A percentile compares a stretch with the other conserved stretches of the same genome.
Evolutionary conservation across 37 sponge, comb jelly and placozoan genomes (phyloP).

Genomic region (Ephydatia muelleri): DNA sequence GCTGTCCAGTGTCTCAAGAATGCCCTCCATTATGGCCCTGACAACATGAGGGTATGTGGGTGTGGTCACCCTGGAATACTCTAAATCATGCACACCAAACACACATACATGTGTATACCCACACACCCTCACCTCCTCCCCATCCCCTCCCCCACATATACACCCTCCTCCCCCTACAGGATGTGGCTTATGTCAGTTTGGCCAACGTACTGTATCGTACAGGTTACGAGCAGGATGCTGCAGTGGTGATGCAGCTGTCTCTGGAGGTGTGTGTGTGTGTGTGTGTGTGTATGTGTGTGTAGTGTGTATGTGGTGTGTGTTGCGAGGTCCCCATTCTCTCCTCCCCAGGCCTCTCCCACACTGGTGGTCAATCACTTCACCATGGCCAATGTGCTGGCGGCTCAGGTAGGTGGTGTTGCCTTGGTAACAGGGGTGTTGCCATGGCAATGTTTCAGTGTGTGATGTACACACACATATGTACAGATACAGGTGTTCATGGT

Average conservation of each 20-base stretch:
- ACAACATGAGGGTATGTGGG: conserved; percentile 52
- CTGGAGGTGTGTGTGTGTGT: conserved; percentile 57
- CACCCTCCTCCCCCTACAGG: too few relatives aligned
- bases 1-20: conserved; percentile 71
- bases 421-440: too few relatives aligned
- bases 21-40: conserved; percentile 57
- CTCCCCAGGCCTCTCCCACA: conserved; percentile 43
- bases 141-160: not conserved
- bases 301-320: too few relatives aligned
- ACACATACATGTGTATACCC: not conserved
- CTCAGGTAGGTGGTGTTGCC: conserved; percentile 66
- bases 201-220: conserved; percentile 82
- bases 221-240: conserved; percentile 68
- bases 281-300: too few relatives aligned
- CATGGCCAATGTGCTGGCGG: conserved; percentile 69
- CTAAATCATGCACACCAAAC: not conserved
- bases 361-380: conserved; percentile 73
- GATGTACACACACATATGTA: too few relatives aligned
- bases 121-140: not conserved
- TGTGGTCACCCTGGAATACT: not conserved
- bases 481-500: too few relatives aligned
- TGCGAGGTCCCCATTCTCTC: not conserved
- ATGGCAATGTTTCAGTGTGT: too few relatives aligned
- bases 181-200: conserved; percentile 81
- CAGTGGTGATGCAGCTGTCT: conserved; percentile 53